Evolutionary conservation across 2,888 invertebrate species (phyloP), one percentile per base, ranked within the genome.

Genomic region (Mythimna loreyi): DNA sequence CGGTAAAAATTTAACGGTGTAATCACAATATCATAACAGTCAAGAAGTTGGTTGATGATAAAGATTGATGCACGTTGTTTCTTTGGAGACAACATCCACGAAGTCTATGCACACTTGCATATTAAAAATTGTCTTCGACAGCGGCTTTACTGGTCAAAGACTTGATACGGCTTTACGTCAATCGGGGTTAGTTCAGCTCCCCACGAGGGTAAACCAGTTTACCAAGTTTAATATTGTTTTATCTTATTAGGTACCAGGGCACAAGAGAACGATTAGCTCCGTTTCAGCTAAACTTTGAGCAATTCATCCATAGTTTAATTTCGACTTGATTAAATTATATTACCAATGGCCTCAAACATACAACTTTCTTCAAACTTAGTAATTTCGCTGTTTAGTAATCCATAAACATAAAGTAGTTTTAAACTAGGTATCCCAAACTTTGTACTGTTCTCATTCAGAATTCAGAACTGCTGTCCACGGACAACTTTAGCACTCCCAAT

Each of bases 261-360:
- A 40, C 61, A 19, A 2, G 58, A 55, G 79, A 59, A 59, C 58
- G 67, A 67, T 74, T 67, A 67, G 21, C 40, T 56, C 25, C 19
- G 9, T 56, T 56, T 52, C 56, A 16, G 23, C 43, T 23, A 52
- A 78, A 67, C 50, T 79, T 73, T 9, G 23, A 33, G 61, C 55
- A 74, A 74, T 67, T 56, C 33, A 67, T 74, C 59, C 47, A 74
- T 60, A 56, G 67, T 74, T 73, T 67, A 79, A 74, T 73, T 73
- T 52, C 40, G 43, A 47, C 62, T 67, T 67, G 67, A 67, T 73
- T 56, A 60, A 74, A 67, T 74, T 63, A 63, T 74, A 56, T 59
- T 65, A 78, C 55, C 21, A 43, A 47, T 50, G 58, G 58, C n/a
- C 58, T 49, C 21, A 57, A 66, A 40, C 50, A 53, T 11, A 23